Percentiles rank a stretch among this genome's conserved stretches.
These are phyloP conservation scores for Morelia viridis DNA, from an alignment of 2,797 vertebrate genomes.

Conservation along the genomic window DNA sequence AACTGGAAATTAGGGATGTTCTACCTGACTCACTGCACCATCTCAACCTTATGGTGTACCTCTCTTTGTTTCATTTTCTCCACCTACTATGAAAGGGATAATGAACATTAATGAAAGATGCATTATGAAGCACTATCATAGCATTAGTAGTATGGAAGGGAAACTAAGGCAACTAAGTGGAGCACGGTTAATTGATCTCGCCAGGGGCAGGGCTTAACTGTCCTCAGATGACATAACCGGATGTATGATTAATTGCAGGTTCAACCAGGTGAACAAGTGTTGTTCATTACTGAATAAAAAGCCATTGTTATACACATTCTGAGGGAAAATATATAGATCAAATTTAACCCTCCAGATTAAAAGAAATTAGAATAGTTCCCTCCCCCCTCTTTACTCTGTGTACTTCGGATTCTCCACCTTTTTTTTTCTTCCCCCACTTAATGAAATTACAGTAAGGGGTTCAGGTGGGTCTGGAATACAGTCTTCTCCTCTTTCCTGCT, in stretches of 20 bases:
- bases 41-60: not conserved
- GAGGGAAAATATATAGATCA: not conserved
- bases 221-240: not conserved
- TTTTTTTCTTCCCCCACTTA: not conserved
- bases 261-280: constrained; percentile 12
- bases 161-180: constrained; percentile 12
- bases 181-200: not conserved
- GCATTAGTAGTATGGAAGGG: not conserved
- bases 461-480: not conserved
- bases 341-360: not conserved
- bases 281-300: not conserved
- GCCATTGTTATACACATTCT: not conserved
- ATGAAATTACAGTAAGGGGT: not conserved
- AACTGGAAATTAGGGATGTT: not conserved
- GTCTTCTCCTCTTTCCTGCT: not conserved
- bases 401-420: not conserved
- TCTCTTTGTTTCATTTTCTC: constrained; percentile 10
- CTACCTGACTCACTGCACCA: not conserved
- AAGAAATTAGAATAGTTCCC: not conserved
- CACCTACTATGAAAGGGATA: not conserved
- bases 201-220: not conserved
- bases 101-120: not conserved
- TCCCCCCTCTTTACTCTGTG: too few species aligned
- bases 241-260: not conserved
- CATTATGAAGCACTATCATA: not conserved